A percentile compares a stretch with the other conserved stretches of the same genome.
Conservation (phyloP, 2,888 invertebrate species). For the Oligia fasciuncula region DNA sequence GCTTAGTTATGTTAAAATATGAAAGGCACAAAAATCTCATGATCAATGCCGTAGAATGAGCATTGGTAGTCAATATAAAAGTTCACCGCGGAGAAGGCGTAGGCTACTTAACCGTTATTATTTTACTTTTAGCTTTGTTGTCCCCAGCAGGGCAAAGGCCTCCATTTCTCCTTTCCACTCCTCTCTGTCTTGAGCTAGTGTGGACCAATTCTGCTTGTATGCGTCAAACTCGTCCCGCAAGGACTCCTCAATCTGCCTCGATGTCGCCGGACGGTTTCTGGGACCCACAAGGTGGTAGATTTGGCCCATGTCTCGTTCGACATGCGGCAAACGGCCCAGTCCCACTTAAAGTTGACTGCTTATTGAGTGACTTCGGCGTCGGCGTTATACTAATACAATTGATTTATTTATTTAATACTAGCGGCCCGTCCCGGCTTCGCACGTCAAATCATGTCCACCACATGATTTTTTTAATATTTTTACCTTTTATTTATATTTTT, state of each 20-base stretch:
- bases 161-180: no score
- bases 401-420: no score
- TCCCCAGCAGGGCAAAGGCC: no score
- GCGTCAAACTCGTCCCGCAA: background rate
- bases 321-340: no score
- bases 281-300: background rate
- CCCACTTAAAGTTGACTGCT: background rate
- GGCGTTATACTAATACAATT: no score
- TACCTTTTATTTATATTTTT: no score
- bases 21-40: background rate
- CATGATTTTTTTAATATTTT: no score
- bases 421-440: no score
- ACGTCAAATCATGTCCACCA: no score
- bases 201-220: background rate
- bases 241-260: background rate
- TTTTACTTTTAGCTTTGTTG: no score
- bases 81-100: background rate
- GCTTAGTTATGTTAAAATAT: conserved; percentile 3
- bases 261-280: background rate
- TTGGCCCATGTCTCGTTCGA: no score
- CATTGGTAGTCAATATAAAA: background rate
- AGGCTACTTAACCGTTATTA: background rate
- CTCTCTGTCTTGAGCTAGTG: background rate
- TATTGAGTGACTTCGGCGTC: background rate
- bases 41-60: background rate